Base-by-base conservation (phyloP, 1,140 invertebrate species). In the Lepidurus couesii region DNA sequence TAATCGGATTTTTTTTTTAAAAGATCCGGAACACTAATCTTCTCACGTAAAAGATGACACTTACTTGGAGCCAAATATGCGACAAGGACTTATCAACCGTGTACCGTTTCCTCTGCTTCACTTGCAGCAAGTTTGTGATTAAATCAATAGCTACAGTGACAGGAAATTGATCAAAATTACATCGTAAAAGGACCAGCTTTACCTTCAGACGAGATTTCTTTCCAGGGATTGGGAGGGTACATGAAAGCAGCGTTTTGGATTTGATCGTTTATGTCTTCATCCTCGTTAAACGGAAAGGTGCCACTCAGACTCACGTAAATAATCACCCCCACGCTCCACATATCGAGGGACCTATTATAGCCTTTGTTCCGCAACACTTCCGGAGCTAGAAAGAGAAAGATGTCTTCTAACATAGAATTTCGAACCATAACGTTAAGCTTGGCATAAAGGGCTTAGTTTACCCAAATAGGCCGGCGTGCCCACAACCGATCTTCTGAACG, bases 261-360 rank as follows among this genome's bases (percentile, higher is more conserved):
- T 87, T 99, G 98, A 86, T 99, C 97, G 86, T 97, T 95, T 80
- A 99, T 99, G 85, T 99, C 97, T 88, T 99, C 98, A 87, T 99
- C 97, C 87, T 99, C 97, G 85, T 99, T 98, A 86, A 99, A 99
- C 45, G 97, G 97, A 87, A 99, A 99, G 0, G 97, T 99, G 78
- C 97, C 97, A 83, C 94, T 97, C 44, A 98, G 86, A 81, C 95
- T 97, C 24, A 93, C 98, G 85, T 99, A 99, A 76, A 99, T 92
- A 81, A 99, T 98, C 0, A 99, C 98, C 34, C 98, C 98, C 76
- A 98, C 96, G 82, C 95, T 97, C 98, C 98, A 99, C 97, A 99
- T 99, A 86, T 99, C 98, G 81, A 99, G 86, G 0, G 96, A 98
- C 26, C 97, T 88, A 86, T 99, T 99, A 87, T 99, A 99, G 11